Base-by-base conservation (phyloP, 2,797 vertebrate species). In the Enteromius mattozi region DNA sequence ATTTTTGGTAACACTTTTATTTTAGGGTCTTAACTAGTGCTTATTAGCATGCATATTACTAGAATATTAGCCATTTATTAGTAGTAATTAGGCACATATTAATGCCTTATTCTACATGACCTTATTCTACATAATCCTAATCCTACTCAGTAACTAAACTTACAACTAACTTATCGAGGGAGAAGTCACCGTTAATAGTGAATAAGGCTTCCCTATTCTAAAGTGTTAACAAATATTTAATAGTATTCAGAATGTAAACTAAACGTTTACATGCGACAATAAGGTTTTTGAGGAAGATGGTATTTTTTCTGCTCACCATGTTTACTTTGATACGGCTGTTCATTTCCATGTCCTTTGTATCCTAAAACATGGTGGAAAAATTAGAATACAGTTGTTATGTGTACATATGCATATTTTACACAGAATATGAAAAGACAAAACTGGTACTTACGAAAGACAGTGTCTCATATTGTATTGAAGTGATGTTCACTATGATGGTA, bases 371-470 rank as follows among this genome's bases (percentile, higher is more conserved):
- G 59, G 72, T 10, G 69, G 6, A 59, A 78, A 0, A 56, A 9
- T 59, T 1, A 30, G 37, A 1, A 72, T 7, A 37, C 21, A 13
- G 4, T n/a, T 30, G 3, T 7, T 40, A 19, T 69, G 6, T 35
- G 6, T 65, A 24, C 24, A 4, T 61, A 51, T 21, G 27, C 21
- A 2, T 17, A 33, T 33, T 51, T 51, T 6, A 72, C 16, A 45
- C 8, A 33, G 9, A 45, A 61, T 7, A 33, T 10, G 37, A 63
- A 6, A 75, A 35, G 54, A 24, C 30, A 66, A 61, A 74, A 17
- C 16, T 65, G 24, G 68, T 77, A 93, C 94, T 92, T 88, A 94
- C 94, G 14, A 94, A 93, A 33, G 88, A 82, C 21, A 94, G 77
- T 2, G 92, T 95, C 54, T 93, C 87, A 71, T 95, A 95, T 72